Conservation (phyloP, 2,797 vertebrate genomes). For the Pelochelys cantorii region DNA sequence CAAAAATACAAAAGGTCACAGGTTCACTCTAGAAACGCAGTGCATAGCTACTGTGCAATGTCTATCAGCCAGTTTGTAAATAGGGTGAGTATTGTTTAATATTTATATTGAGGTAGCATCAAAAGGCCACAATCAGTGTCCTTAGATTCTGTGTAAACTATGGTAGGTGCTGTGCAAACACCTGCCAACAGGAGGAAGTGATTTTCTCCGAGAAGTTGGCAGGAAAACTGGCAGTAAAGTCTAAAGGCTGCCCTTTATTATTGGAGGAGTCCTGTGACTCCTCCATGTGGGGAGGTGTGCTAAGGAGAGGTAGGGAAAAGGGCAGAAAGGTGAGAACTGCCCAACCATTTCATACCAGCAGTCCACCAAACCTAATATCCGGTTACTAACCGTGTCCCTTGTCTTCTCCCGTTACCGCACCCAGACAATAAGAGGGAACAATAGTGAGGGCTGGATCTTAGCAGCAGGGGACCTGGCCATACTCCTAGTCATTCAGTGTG, state of each 20-base stretch:
- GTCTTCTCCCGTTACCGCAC: background rate
- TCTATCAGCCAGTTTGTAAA: background rate
- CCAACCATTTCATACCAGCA: background rate
- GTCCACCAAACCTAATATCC: background rate
- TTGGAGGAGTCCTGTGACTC: background rate
- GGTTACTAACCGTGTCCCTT: background rate
- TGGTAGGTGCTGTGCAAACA: no score
- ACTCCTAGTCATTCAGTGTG: background rate
- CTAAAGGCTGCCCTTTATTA: background rate
- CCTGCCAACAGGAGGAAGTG: background rate
- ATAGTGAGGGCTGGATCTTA: background rate
- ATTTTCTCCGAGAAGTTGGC: background rate
- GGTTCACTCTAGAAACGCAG: background rate
- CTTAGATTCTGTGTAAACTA: no score
- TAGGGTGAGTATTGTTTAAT: background rate
- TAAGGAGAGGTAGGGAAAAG: background rate
- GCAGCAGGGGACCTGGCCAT: background rate
- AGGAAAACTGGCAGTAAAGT: background rate
- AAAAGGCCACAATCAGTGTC: background rate
- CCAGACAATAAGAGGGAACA: background rate
- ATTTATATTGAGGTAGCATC: background rate
- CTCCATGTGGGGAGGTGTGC: background rate
- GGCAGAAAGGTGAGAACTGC: background rate
- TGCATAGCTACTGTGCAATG: background rate
- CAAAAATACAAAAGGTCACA: background rate